Conservation (phyloP, 2,797 vertebrate genomes). For the Carcharodon carcharias region DNA sequence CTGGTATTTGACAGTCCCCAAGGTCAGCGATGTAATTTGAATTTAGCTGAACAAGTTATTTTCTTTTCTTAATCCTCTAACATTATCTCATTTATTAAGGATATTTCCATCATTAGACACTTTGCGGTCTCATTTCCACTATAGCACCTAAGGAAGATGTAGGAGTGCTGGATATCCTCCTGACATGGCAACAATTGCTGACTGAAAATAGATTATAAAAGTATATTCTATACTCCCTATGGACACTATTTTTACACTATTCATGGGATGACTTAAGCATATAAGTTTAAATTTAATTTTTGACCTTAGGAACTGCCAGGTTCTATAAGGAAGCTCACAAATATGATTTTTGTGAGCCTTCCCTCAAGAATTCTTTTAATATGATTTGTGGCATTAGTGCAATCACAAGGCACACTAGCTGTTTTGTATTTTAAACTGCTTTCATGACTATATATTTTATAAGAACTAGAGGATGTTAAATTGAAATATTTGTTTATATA, state of each 20-base stretch:
- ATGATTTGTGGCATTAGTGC: background rate
- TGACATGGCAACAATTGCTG: background rate
- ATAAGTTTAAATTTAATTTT: constrained; percentile 31
- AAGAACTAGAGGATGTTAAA: background rate
- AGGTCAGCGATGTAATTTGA: background rate
- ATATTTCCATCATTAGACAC: constrained; percentile 11
- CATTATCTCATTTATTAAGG: background rate
- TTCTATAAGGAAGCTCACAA: background rate
- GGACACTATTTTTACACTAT: background rate
- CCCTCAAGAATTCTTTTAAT: constrained; percentile 22
- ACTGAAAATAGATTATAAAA: background rate
- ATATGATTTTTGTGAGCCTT: background rate
- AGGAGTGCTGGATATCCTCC: background rate
- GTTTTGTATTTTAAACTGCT: constrained; percentile 7
- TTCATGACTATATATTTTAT: background rate
- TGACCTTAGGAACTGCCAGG: background rate
- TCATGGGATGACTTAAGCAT: background rate
- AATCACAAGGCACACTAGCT: background rate
- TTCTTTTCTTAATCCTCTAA: background rate
- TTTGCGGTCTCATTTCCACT: background rate
- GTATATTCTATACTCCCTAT: background rate
- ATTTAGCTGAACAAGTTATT: background rate
- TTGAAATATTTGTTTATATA: background rate
- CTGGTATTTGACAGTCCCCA: too few species aligned
- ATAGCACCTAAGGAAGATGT: background rate